phyloP scores from a whole-genome alignment of 2,797 vertebrate genomes.

The Myripristis jacobus region DNA sequence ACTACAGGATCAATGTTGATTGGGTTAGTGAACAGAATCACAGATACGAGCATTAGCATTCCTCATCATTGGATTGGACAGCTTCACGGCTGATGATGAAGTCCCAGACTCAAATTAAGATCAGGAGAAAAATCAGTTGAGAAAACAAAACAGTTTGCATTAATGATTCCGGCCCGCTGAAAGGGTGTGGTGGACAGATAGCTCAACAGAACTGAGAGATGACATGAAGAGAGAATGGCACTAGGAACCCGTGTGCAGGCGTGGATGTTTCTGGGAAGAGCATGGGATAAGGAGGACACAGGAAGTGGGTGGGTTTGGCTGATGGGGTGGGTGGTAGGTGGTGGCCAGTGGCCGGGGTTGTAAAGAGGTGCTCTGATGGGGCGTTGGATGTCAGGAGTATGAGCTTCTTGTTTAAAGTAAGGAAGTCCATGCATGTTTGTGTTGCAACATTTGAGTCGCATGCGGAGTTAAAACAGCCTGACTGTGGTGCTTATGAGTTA shows the following conservation, averaged over 20 bases:
- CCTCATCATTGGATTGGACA: slow-evolving; percentile 43
- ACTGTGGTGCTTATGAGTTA: slow-evolving; percentile 41
- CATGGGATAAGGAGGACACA: slow-evolving; percentile 68
- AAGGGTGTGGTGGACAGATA: slow-evolving; percentile 63
- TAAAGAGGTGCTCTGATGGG: slow-evolving; percentile 80
- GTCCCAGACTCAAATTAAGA: slow-evolving; percentile 54
- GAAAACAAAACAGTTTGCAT: slow-evolving; percentile 60
- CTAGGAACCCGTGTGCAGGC: slow-evolving; percentile 78
- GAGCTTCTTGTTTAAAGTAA: slow-evolving; percentile 6
- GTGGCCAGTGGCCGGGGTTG: slow-evolving; percentile 57
- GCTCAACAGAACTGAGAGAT: slow-evolving; percentile 66
- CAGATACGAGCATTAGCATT: slow-evolving; percentile 11
- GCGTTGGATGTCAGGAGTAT: slow-evolving; percentile 52
- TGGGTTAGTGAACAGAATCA: slow-evolving; percentile 57
- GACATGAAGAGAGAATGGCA: slow-evolving; percentile 26
- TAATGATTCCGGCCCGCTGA: slow-evolving; percentile 59
- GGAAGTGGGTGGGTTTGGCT: slow-evolving; percentile 58
- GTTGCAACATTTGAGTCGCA: slow-evolving; percentile 40
- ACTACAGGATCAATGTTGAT: slow-evolving; percentile 24
- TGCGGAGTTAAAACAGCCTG: slow-evolving; percentile 50
- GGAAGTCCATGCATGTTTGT: slow-evolving; percentile 58
- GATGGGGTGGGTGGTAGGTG: slow-evolving; percentile 62
- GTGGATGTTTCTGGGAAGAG: slow-evolving; percentile 83
- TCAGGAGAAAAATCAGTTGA: background rate
- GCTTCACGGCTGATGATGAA: slow-evolving; percentile 25